Evolutionary conservation across 2,113 vertebrate genomes (phyloP), one percentile per base, ranked within the genome.

Genomic region (Nanorana parkeri): DNA sequence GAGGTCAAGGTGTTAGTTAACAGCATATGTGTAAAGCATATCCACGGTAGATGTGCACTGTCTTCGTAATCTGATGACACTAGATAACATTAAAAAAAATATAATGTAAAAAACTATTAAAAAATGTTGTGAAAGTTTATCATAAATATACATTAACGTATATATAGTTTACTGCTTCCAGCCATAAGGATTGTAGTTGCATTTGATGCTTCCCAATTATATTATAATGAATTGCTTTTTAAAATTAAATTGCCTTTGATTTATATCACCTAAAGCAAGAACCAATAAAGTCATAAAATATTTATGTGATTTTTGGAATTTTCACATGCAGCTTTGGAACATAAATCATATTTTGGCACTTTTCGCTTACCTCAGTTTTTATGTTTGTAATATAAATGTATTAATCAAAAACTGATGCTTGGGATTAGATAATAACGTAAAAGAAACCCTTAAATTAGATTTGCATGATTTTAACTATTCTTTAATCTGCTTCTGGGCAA

Each of bases 401-500:
- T 91, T 89, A 92, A 92, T 90, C 10, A 91, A 87, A 92, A 92
- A 77, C 81, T 84, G 78, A 89, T 90, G 84, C 68, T 88, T 64
- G 77, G 85, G 87, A 91, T 93, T 94, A 92, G 93, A 85, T 85
- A 88, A 87, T 87, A 90, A 90, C 88, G 88, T 85, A 86, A 87
- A 88, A 86, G 61, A 89, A 32, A 85, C 87, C 85, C 74, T 87
- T 68, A 92, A 93, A 93, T 92, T 89, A 92, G 87, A 91, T 93
- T 91, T 91, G 86, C 90, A 89, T 91, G 85, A 93, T 89, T 93
- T 91, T 91, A 92, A 92, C 92, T 92, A 88, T 91, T 93, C 90
- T 90, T 94, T 94, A 94, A 93, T 94, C 92, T 93, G 87, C 88
- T 93, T 91, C 90, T 91, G 88, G 91, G 92, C 89, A 94, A 92